Conservation (phyloP, 37 sponge, comb jelly and placozoan species). For the Beroe forskalii region DNA sequence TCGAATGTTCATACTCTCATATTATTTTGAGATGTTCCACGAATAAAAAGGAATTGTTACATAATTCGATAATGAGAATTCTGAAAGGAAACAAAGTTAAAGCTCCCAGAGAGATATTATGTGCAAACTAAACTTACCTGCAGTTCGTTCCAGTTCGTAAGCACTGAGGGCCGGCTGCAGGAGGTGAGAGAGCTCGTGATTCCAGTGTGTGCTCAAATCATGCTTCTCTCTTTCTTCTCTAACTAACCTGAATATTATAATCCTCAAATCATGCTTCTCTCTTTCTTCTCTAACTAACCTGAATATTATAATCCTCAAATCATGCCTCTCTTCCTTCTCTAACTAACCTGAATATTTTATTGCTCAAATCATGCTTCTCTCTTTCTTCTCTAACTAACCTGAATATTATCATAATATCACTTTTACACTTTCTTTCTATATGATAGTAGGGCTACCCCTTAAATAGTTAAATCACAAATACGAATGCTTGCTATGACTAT, state of each 20-base stretch:
- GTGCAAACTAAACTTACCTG: conserved; percentile 30
- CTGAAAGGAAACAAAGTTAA: too few species aligned
- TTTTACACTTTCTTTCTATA: too few species aligned
- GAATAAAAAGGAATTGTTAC: too few species aligned
- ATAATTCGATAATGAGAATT: too few species aligned
- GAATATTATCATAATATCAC: too few species aligned
- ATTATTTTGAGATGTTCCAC: too few species aligned
- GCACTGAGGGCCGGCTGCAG: conserved; percentile 85
- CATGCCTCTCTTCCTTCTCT: conserved; percentile 68
- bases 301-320: conserved; percentile 66
- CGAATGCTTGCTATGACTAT: too few species aligned
- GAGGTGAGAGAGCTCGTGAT: conserved; percentile 81
- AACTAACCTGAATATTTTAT: conserved; percentile 9
- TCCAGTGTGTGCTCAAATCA: conserved; percentile 85
- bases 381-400: conserved; percentile 52
- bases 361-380: conserved; percentile 80
- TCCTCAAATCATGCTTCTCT: conserved; percentile 77
- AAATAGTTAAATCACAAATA: too few species aligned
- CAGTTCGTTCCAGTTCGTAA: conserved; percentile 88
- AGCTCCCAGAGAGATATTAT: too few species aligned
- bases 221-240: conserved; percentile 70
- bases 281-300: conserved; percentile 52
- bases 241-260: conserved; percentile 10
- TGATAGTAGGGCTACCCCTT: too few species aligned
- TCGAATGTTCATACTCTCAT: too few species aligned